Evolutionary conservation across 2,888 invertebrate species (phyloP).

Genomic region (Heliconius ismenius): DNA sequence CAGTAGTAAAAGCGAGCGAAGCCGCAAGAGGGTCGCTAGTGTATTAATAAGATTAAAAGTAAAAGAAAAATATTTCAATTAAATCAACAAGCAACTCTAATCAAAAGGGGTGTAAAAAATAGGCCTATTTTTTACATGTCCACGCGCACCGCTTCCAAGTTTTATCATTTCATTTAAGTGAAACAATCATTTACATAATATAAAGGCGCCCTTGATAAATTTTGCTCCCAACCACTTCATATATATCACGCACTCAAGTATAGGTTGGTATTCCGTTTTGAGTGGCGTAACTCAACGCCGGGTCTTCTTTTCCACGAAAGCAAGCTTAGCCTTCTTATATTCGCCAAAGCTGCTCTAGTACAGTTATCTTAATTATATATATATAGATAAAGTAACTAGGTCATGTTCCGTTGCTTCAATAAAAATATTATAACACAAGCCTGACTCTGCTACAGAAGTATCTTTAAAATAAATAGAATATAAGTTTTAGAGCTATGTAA

Average conservation of each 20-base stretch:
- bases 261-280: too few relatives aligned
- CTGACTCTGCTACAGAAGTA: background rate
- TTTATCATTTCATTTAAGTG: conserved; percentile 39
- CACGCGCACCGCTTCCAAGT: conserved; percentile 42
- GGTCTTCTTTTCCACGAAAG: too few relatives aligned
- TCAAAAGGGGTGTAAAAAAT: conserved; percentile 62
- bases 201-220: conserved; percentile 22
- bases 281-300: too few relatives aligned
- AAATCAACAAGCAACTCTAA: conserved; percentile 50
- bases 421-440: conserved; percentile 12
- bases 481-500: conserved; percentile 8
- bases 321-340: too few relatives aligned
- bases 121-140: conserved; percentile 58
- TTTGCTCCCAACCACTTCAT: background rate
- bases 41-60: too few relatives aligned
- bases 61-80: conserved; percentile 4
- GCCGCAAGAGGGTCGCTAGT: too few relatives aligned
- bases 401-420: conserved; percentile 6
- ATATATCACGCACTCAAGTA: background rate
- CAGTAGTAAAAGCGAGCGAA: too few relatives aligned
- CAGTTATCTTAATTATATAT: conserved; percentile 11
- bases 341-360: background rate
- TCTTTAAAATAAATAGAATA: conserved; percentile 12
- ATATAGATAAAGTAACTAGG: conserved; percentile 5
- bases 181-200: conserved; percentile 28